phyloP scores from a whole-genome alignment of 2,888 invertebrate species.

The Mantis religiosa region DNA sequence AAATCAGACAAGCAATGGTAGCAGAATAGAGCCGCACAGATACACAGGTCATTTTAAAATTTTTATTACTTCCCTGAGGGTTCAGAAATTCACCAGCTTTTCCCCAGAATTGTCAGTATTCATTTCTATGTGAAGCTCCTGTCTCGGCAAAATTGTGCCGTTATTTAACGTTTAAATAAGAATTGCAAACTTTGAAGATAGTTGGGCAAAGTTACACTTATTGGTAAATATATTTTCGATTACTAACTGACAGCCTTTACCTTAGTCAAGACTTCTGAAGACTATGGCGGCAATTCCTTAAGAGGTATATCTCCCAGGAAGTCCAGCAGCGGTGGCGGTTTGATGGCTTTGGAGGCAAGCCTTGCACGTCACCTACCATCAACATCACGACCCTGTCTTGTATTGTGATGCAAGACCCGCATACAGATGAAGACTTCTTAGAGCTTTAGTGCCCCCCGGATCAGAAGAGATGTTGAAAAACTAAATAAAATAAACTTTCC shows the following conservation, averaged over 20 bases:
- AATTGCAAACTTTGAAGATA: not conserved
- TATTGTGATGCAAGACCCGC: not conserved
- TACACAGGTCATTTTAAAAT: no score
- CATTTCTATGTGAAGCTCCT: no score
- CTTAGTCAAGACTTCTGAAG: not conserved
- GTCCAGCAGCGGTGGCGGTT: not conserved
- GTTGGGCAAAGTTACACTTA: not conserved
- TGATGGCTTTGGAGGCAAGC: not conserved
- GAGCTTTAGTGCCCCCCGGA: no score
- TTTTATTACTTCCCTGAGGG: no score
- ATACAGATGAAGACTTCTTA: not conserved
- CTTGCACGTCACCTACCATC: not conserved
- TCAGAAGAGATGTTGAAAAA: not conserved
- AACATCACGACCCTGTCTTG: not conserved
- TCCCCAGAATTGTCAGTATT: no score
- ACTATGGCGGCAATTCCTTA: not conserved
- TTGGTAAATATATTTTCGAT: not conserved
- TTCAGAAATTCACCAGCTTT: no score
- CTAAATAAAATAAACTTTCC: not conserved
- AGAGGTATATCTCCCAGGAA: slow-evolving; percentile 4
- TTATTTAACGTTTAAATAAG: no score
- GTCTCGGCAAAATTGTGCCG: no score
- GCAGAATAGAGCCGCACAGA: no score
- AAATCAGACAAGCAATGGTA: no score
- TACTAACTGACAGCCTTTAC: not conserved